These are phyloP conservation scores for Pygoscelis adeliae DNA, from an alignment of 2,113 vertebrate genomes.

Conservation along the genomic window DNA sequence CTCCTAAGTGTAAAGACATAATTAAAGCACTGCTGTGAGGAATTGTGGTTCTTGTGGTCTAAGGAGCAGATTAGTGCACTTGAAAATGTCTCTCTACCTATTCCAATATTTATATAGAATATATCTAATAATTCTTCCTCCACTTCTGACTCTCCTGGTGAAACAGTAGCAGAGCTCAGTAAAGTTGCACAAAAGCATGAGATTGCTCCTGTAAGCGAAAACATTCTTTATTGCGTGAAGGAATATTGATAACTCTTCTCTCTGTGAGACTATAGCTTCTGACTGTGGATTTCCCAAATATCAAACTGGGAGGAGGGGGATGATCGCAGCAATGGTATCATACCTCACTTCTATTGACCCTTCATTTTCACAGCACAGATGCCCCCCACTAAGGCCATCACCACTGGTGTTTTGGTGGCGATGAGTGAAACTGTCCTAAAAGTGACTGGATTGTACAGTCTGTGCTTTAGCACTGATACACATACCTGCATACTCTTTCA, in stretches of 20 bases:
- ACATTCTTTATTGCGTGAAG: not conserved
- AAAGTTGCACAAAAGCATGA: not conserved
- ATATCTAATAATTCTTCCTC: not conserved
- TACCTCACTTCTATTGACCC: not conserved
- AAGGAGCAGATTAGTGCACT: not conserved
- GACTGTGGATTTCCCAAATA: not conserved
- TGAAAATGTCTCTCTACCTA: not conserved
- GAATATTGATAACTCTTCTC: not conserved
- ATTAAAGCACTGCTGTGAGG: not conserved
- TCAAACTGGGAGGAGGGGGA: not conserved
- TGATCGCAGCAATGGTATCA: not conserved
- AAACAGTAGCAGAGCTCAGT: not conserved
- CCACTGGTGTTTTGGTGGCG: slow-evolving; percentile 62
- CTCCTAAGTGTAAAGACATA: not conserved
- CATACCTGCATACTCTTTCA: not conserved
- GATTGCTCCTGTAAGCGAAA: not conserved
- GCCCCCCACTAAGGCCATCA: slow-evolving; percentile 6
- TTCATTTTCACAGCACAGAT: slow-evolving; percentile 25
- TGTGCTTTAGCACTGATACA: not conserved
- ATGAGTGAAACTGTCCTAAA: not conserved
- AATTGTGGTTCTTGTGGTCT: not conserved
- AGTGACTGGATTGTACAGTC: not conserved
- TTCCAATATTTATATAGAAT: not conserved
- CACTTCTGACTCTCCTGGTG: not conserved
- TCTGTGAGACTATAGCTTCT: not conserved